Evolutionary conservation across 2,888 invertebrate genomes (phyloP).

Genomic region (Stramonita haemastoma): DNA sequence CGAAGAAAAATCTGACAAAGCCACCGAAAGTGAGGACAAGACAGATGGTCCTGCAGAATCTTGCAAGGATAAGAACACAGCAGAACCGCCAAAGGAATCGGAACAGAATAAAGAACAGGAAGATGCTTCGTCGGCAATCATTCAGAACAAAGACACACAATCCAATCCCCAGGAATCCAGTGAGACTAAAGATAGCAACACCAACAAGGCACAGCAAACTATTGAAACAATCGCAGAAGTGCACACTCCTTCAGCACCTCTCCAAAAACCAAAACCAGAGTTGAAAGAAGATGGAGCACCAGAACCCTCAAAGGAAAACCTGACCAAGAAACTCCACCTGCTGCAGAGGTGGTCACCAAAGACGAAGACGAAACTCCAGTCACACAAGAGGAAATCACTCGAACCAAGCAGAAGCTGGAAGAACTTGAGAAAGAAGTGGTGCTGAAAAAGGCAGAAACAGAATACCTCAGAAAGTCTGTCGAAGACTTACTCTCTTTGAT

Average conservation of each 20-base stretch:
- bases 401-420: constrained; percentile 28
- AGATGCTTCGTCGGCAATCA: background rate
- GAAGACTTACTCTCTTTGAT: constrained; percentile 29
- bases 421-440: constrained; percentile 21
- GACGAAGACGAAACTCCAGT: background rate
- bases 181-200: background rate
- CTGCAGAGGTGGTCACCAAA: background rate
- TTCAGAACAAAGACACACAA: no score
- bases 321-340: background rate
- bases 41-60: no score
- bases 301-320: background rate
- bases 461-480: constrained; percentile 15
- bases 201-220: background rate
- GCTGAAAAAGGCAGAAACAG: constrained; percentile 14
- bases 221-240: background rate
- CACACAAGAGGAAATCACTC: constrained; percentile 13
- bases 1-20: background rate
- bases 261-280: background rate
- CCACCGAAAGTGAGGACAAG: background rate
- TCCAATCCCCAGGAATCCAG: background rate
- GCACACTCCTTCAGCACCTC: background rate
- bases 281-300: background rate
- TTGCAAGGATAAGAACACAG: background rate
- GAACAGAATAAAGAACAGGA: background rate
- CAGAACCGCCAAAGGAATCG: background rate